Conservation (phyloP, 2,797 vertebrate genomes). For the Crypturellus tataupa region DNA sequence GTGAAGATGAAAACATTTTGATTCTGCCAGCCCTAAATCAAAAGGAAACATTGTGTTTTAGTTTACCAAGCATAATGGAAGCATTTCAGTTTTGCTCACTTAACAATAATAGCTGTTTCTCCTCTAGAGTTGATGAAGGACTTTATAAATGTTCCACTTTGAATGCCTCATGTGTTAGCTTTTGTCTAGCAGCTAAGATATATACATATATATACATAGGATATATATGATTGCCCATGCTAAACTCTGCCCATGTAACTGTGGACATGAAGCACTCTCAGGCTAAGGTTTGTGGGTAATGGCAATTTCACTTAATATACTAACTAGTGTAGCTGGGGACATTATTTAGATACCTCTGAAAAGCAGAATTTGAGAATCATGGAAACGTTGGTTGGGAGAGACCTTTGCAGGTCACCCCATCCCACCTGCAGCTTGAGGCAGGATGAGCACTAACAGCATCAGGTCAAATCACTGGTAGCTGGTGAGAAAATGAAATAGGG, state of each 20-base stretch:
- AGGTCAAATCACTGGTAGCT: background rate
- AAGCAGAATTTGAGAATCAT: background rate
- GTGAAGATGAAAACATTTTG: slow-evolving; percentile 10
- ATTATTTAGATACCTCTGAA: background rate
- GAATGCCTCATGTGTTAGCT: background rate
- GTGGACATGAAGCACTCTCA: background rate
- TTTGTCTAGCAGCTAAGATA: background rate
- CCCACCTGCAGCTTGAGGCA: background rate
- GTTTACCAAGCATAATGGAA: background rate
- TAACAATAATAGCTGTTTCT: background rate
- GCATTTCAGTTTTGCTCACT: background rate
- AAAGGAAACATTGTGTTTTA: background rate
- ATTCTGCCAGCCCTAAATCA: background rate
- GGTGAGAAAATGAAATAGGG: background rate
- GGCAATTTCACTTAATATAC: background rate
- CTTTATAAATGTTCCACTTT: background rate
- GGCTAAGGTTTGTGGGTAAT: background rate
- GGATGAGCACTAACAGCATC: background rate
- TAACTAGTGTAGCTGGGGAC: background rate
- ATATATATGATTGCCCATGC: background rate
- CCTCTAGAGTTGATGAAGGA: background rate
- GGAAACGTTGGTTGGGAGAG: background rate
- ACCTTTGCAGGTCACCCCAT: background rate
- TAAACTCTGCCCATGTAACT: background rate
- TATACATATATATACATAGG: too few relatives aligned